Base-by-base conservation (phyloP, 1,140 invertebrate species). In the Yoshiicerus persimilis region DNA sequence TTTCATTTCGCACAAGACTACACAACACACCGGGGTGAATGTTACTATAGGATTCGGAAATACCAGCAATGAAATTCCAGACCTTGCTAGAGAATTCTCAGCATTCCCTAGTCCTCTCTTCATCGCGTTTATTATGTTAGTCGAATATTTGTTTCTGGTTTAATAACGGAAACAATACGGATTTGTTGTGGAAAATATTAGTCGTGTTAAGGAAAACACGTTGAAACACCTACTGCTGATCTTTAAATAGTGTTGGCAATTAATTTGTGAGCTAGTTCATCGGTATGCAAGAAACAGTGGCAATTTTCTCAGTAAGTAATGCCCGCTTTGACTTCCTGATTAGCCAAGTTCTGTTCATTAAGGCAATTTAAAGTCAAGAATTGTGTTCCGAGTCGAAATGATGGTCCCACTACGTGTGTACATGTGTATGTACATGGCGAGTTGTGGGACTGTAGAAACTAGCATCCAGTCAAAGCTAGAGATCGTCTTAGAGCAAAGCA, bases 341-440 rank as follows among this genome's bases (percentile, higher is more conserved):
- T 90, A 91, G 88, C 88, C 86, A 87, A 88, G 25, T 89, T 84
- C 70, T 83, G 36, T 91, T 91, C 88, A 91, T 91, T 89, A 91
- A 88, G 90, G 89, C 90, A 88, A 91, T 91, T 91, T 91, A 39
- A 83, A 91, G 89, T 90, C 90, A 87, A 70, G 87, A 88, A 90
- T 89, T 88, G 89, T 87, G 88, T 84, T 84, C 38, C 23, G 27
- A 38, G 75, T 80, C 32, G 32, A 32, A 32, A 34, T 80, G 30
- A 66, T 77, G 38, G 75, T 80, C 30, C 75, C 25, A 56, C 30
- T 27, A 27, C 23, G 83, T 56, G 38, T 27, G 32, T 34, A n/a
- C 30, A 36, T 77, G 32, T 66, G 64, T 27, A 30, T 70, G 64
- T 30, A 32, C 34, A 38, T 38, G 75, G 30, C 75, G 6, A n/a